phyloP scores from a whole-genome alignment of 2,113 vertebrate species.

The Mus spicilegus region DNA sequence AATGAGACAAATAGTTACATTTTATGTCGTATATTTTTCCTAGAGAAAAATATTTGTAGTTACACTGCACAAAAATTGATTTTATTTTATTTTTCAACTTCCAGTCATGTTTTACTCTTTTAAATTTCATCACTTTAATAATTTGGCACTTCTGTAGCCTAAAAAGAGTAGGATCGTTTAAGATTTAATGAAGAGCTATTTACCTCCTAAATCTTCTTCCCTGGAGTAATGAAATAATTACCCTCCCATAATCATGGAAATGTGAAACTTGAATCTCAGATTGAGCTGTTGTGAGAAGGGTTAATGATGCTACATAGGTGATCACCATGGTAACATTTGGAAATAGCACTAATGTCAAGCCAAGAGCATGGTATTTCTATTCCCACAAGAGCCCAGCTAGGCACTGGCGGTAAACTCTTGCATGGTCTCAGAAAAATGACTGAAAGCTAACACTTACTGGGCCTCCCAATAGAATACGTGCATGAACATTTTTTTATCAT shows the following conservation, averaged over 20 bases:
- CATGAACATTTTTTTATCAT: slow-evolving; percentile 68
- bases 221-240: slow-evolving; percentile 90
- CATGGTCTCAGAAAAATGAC: slow-evolving; percentile 77
- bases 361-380: slow-evolving; percentile 81
- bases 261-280: slow-evolving; percentile 88
- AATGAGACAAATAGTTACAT: slow-evolving; percentile 67
- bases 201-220: slow-evolving; percentile 90
- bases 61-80: slow-evolving; percentile 71
- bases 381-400: slow-evolving; percentile 77
- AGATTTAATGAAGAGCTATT: slow-evolving; percentile 91
- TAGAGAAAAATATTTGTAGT: slow-evolving; percentile 72
- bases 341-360: slow-evolving; percentile 84
- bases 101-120: slow-evolving; percentile 69
- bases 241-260: slow-evolving; percentile 89
- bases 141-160: slow-evolving; percentile 87
- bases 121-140: slow-evolving; percentile 85
- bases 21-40: slow-evolving; percentile 73
- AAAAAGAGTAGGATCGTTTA: slow-evolving; percentile 87
- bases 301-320: slow-evolving; percentile 85
- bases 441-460: slow-evolving; percentile 74
- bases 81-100: slow-evolving; percentile 65
- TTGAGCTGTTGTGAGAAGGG: slow-evolving; percentile 88
- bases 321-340: slow-evolving; percentile 88
- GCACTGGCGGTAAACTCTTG: slow-evolving; percentile 78
- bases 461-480: slow-evolving; percentile 56